phyloP scores from a whole-genome alignment of 2,888 invertebrate species.

The Boloria euphrosyne region DNA sequence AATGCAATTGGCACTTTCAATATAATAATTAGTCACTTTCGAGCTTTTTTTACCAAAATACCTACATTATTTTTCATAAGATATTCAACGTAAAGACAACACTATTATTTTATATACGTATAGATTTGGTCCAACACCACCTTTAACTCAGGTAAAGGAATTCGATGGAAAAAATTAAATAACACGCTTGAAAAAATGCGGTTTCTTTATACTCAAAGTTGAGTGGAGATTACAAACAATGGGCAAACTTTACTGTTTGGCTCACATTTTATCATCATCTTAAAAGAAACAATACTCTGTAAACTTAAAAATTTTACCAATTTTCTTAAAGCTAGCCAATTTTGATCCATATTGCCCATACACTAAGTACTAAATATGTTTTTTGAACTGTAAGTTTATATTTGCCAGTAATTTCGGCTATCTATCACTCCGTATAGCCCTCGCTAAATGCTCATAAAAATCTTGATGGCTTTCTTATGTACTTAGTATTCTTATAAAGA shows the following conservation, averaged over 20 bases:
- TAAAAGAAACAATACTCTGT: slow-evolving; percentile 53
- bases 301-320: not conserved
- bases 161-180: slow-evolving; percentile 57
- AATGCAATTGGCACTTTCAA: no score
- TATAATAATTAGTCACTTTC: no score
- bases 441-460: slow-evolving; percentile 62
- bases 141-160: slow-evolving; percentile 70
- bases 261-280: slow-evolving; percentile 67
- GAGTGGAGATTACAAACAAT: slow-evolving; percentile 67
- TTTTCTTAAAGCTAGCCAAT: slow-evolving; percentile 12
- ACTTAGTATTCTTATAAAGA: slow-evolving; percentile 20
- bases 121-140: slow-evolving; percentile 40
- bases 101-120: no score
- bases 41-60: no score
- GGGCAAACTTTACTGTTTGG: slow-evolving; percentile 67
- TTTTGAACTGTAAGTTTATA: slow-evolving; percentile 24
- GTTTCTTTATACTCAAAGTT: slow-evolving; percentile 67
- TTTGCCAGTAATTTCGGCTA: slow-evolving; percentile 48
- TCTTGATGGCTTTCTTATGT: slow-evolving; percentile 65
- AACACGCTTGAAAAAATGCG: slow-evolving; percentile 62
- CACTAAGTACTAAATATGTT: slow-evolving; percentile 26
- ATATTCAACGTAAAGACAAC: no score
- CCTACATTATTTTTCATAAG: no score
- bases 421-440: slow-evolving; percentile 55
- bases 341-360: slow-evolving; percentile 40